Evolutionary conservation across 23 tunicate species (phyloP).

Genomic region (Botrylloides violaceus): DNA sequence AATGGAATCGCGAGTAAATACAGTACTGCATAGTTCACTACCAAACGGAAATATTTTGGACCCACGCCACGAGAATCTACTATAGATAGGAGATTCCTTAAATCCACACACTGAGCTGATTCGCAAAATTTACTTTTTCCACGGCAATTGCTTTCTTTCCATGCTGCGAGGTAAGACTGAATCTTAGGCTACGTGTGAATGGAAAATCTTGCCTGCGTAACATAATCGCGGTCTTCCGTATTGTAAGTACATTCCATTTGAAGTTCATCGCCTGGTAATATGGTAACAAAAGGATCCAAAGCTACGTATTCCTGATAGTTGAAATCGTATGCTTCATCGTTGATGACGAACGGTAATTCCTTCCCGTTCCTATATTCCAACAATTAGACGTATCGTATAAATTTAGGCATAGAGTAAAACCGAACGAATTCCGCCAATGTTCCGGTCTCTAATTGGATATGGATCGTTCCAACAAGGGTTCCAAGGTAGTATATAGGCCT

Average conservation of each 20-base stretch:
- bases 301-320: conserved; percentile 8
- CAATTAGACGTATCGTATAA: too few species aligned
- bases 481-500: too few species aligned
- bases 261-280: conserved; percentile 2
- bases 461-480: too few species aligned
- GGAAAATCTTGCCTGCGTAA: background rate
- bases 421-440: too few species aligned
- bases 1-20: too few species aligned
- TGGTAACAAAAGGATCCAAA: conserved; percentile 7
- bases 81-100: too few species aligned
- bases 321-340: conserved; percentile 15
- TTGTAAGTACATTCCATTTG: conserved; percentile 13
- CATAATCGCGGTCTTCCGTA: conserved; percentile 1
- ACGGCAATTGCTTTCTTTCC: background rate
- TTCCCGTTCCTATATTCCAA: conserved; percentile 9
- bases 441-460: too few species aligned
- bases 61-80: background rate
- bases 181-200: background rate
- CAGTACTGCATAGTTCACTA: too few species aligned
- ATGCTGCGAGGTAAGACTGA: background rate
- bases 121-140: background rate
- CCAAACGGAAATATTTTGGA: background rate
- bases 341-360: conserved; percentile 3
- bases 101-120: too few species aligned
- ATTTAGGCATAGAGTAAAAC: too few species aligned